phyloP scores from a whole-genome alignment of 2,113 vertebrate genomes.

The Oryzias celebensis region DNA sequence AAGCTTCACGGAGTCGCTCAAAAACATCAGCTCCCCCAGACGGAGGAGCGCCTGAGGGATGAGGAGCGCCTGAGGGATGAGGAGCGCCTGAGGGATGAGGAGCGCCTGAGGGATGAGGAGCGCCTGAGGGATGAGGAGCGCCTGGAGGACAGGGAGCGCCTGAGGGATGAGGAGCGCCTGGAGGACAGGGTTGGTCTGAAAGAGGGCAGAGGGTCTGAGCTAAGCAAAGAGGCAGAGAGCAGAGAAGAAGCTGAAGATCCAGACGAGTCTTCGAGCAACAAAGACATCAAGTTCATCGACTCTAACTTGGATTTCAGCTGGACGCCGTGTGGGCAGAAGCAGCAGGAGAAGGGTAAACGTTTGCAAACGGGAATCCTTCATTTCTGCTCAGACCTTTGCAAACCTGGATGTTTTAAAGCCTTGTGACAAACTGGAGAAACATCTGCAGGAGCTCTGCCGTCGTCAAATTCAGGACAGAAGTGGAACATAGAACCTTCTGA shows the following conservation, averaged over 20 bases:
- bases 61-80: no score
- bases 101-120: no score
- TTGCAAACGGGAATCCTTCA: no score
- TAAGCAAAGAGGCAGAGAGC: background rate
- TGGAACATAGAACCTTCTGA: no score
- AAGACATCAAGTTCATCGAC: conserved; percentile 51
- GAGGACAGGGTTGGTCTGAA: background rate
- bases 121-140: no score
- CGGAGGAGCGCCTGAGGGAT: no score
- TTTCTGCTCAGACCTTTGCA: no score
- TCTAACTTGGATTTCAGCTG: conserved; percentile 26
- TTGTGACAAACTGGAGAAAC: background rate
- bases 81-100: no score
- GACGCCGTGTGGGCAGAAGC: background rate
- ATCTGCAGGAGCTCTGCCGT: background rate
- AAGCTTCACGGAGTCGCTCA: no score
- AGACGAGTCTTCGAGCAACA: conserved; percentile 22
- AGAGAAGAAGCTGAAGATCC: conserved; percentile 5
- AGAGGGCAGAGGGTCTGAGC: background rate
- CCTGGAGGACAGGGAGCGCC: background rate
- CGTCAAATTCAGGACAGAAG: no score
- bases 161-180: background rate
- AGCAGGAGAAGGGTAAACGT: conserved; percentile 27
- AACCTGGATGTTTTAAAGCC: background rate
- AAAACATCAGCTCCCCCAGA: no score